Conservation (phyloP, 2,888 invertebrate genomes). For the Deladenus siricidicola region DNA sequence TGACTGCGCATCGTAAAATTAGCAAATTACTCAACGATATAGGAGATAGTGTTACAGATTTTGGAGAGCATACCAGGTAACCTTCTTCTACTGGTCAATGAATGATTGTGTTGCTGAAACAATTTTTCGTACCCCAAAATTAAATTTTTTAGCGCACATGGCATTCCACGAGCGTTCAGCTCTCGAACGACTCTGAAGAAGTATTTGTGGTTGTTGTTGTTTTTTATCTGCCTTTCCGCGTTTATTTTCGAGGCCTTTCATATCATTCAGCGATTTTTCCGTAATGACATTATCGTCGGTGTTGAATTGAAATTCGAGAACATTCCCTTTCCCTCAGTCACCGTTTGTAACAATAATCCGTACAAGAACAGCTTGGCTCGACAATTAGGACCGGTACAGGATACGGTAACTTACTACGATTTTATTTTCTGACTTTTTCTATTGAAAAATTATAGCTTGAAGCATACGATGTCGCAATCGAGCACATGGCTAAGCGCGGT, state of each 20-base stretch:
- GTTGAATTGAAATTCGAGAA: constrained; percentile 52
- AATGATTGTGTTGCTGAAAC: too few species aligned
- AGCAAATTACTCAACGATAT: not conserved
- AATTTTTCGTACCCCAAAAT: not conserved
- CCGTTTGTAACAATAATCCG: constrained; percentile 51
- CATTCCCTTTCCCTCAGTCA: constrained; percentile 49
- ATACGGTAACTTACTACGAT: constrained; percentile 32
- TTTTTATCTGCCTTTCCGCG: constrained; percentile 40
- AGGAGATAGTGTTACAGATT: constrained; percentile 6
- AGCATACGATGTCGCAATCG: constrained; percentile 43
- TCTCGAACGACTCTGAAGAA: constrained; percentile 29
- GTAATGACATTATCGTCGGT: constrained; percentile 52
- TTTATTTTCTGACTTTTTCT: not conserved
- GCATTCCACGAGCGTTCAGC: constrained; percentile 47
- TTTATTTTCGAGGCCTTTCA: constrained; percentile 46
- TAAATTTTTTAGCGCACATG: constrained; percentile 39
- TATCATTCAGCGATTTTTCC: constrained; percentile 43
- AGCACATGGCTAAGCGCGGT: constrained; percentile 11
- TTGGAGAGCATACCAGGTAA: constrained; percentile 9
- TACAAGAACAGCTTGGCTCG: constrained; percentile 50
- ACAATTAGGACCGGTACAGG: constrained; percentile 34
- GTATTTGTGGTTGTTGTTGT: constrained; percentile 43
- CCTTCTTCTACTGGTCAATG: too few species aligned
- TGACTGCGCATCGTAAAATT: not conserved
- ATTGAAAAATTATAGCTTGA: constrained; percentile 31